Evolutionary conservation across 2,113 vertebrate genomes (phyloP).

Genomic region (Jacana jacana): DNA sequence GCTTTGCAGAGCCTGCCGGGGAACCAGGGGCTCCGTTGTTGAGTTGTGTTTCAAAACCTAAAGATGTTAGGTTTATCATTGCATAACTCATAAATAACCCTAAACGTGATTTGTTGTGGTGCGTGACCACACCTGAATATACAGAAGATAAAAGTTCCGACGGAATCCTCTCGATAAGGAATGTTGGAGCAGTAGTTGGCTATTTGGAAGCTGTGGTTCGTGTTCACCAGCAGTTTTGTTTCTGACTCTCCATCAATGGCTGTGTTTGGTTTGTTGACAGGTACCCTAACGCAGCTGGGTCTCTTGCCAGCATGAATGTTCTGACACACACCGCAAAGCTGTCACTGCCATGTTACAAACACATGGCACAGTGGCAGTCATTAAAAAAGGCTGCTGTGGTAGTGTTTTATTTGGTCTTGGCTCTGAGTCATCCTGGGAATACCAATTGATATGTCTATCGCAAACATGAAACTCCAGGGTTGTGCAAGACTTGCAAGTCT

Average conservation of each 20-base stretch:
- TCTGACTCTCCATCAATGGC: not conserved
- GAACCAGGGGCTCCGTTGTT: accelerated
- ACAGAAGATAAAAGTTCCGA: not conserved
- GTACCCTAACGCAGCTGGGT: not conserved
- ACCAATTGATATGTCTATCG: accelerated
- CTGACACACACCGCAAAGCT: accelerated
- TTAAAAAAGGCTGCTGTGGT: accelerated
- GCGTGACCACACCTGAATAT: accelerated
- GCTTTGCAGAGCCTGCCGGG: not conserved
- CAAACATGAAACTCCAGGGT: not conserved
- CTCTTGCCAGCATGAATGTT: accelerated
- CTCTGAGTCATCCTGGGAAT: not conserved
- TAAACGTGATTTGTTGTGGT: accelerated
- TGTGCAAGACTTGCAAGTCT: not conserved
- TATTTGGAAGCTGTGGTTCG: not conserved
- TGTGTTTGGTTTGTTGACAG: not conserved
- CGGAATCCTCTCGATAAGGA: accelerated
- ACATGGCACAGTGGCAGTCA: accelerated
- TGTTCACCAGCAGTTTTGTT: not conserved
- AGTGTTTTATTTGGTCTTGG: not conserved
- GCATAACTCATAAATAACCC: not conserved
- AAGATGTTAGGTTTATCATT: accelerated
- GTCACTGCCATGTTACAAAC: not conserved
- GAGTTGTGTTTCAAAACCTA: not conserved
- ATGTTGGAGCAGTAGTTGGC: not conserved